Evolutionary conservation across 1,140 invertebrate genomes (phyloP).

Genomic region (Latrodectus geometricus): DNA sequence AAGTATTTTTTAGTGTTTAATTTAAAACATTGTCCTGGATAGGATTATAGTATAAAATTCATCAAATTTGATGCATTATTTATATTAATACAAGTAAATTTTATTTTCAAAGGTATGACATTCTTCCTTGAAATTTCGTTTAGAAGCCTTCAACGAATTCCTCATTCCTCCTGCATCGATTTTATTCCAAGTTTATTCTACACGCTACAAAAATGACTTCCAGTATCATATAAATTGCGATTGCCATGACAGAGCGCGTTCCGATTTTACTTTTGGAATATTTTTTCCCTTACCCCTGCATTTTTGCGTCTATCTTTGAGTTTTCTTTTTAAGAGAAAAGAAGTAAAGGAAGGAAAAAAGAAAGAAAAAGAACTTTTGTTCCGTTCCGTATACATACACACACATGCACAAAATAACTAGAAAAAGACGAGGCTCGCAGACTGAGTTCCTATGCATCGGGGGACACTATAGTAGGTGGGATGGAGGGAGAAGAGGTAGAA

Average conservation of each 20-base stretch:
- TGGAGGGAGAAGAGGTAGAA: conserved; percentile 12
- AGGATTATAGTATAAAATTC: too few relatives aligned
- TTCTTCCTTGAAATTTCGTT: too few relatives aligned
- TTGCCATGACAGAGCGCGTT: conserved; percentile 53
- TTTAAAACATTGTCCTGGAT: too few relatives aligned
- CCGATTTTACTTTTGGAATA: not conserved
- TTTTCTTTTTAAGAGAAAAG: not conserved
- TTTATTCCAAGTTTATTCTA: conserved; percentile 46
- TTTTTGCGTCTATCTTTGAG: conserved; percentile 39
- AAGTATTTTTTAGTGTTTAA: too few relatives aligned
- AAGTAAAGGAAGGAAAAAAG: conserved; percentile 1
- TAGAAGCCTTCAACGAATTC: not conserved
- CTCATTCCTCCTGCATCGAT: conserved; percentile 11
- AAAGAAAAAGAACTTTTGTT: conserved; percentile 46
- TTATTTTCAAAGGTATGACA: too few relatives aligned
- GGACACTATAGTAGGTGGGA: not conserved
- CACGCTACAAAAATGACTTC: conserved; percentile 51
- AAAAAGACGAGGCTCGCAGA: conserved; percentile 33
- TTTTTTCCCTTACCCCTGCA: conserved; percentile 13
- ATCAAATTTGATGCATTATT: too few relatives aligned
- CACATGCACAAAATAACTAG: conserved; percentile 45
- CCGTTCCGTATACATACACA: conserved; percentile 45
- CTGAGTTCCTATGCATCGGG: conserved; percentile 50
- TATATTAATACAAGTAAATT: too few relatives aligned
- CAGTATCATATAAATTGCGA: conserved; percentile 58